Evolutionary conservation across 2,888 invertebrate genomes (phyloP).

Genomic region (Cheilosia soror): DNA sequence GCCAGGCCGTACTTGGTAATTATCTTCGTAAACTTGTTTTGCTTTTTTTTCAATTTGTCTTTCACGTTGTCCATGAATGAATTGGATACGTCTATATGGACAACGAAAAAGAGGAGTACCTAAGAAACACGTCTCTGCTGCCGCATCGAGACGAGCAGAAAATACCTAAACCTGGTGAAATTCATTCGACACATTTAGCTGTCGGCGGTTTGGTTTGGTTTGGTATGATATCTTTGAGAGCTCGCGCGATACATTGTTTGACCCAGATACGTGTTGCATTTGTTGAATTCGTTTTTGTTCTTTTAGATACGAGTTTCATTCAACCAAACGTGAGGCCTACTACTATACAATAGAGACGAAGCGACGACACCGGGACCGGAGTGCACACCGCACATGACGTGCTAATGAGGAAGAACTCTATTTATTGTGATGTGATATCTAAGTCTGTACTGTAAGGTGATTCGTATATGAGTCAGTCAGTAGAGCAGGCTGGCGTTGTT

Average conservation of each 20-base stretch:
- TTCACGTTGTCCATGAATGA: slow-evolving; percentile 42
- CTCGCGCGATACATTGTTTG: slow-evolving; percentile 59
- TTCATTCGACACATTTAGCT: slow-evolving; percentile 63
- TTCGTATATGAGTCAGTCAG: background rate
- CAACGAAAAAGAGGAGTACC: slow-evolving; percentile 12
- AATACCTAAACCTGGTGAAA: slow-evolving; percentile 57
- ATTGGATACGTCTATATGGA: slow-evolving; percentile 16
- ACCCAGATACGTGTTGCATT: slow-evolving; percentile 64
- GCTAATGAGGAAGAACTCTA: slow-evolving; percentile 67
- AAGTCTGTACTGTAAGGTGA: slow-evolving; percentile 19
- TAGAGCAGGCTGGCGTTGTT: slow-evolving; percentile 35
- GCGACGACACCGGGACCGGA: background rate
- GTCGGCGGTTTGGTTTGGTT: slow-evolving; percentile 17
- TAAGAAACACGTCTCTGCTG: slow-evolving; percentile 33
- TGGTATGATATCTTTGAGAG: slow-evolving; percentile 51
- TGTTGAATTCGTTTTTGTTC: slow-evolving; percentile 38
- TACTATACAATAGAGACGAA: slow-evolving; percentile 5
- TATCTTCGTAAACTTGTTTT: slow-evolving; percentile 52
- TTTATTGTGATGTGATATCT: slow-evolving; percentile 49
- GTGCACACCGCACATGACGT: slow-evolving; percentile 38
- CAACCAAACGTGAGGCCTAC: slow-evolving; percentile 11
- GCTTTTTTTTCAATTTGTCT: background rate
- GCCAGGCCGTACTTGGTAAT: slow-evolving; percentile 21
- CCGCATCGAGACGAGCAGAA: slow-evolving; percentile 42
- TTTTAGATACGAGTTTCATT: slow-evolving; percentile 34